Base-by-base conservation (phyloP, 2,888 invertebrate species). In the Drosophila kokeensis region DNA sequence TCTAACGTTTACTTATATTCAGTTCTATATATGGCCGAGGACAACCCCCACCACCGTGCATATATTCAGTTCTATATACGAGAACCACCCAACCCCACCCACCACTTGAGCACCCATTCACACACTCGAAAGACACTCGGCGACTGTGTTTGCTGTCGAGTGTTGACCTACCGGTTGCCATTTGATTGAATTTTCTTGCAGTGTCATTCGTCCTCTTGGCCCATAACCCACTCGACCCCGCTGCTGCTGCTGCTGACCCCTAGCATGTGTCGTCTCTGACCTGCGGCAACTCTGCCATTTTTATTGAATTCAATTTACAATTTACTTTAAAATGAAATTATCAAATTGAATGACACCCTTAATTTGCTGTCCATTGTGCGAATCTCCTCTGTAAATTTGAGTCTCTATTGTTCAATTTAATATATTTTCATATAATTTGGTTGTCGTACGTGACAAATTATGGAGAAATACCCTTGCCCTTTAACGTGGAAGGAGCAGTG, bases 271-370 rank as follows among this genome's bases (percentile, higher is more conserved):
- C 18, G 27, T 29, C 34, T 38, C 11, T 36, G 54, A 55, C 55
- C 55, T 58, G 69, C 18, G 29, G 38, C 42, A 34, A 29, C 30
- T 61, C 29, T 54, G 60, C 61, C 45, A 30, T 57, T 59, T 60
- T 67, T 54, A 73, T 81, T 78, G 54, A 87, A 83, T 89, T 82
- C 63, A 83, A 87, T 89, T 83, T 83, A 69, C 76, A 80, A 80
- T 88, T 79, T 67, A 60, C 69, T 69, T 61, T 55, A 45, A 81
- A 84, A 88, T 76, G 53, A 79, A 83, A 86, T 84, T 86, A 83
- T 76, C 68, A 71, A 79, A 81, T 83, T 79, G 87, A 84, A 84
- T 84, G 76, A 69, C 18, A 55, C 60, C 71, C 87, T 86, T 86
- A 86, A 84, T 87, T 89, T 87, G 61, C 48, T 49, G 50, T 55